A percentile compares a stretch with the other conserved stretches of the same genome.
Evolutionary conservation across 2,113 vertebrate genomes (phyloP).

Genomic region (Malaclemys terrapin): DNA sequence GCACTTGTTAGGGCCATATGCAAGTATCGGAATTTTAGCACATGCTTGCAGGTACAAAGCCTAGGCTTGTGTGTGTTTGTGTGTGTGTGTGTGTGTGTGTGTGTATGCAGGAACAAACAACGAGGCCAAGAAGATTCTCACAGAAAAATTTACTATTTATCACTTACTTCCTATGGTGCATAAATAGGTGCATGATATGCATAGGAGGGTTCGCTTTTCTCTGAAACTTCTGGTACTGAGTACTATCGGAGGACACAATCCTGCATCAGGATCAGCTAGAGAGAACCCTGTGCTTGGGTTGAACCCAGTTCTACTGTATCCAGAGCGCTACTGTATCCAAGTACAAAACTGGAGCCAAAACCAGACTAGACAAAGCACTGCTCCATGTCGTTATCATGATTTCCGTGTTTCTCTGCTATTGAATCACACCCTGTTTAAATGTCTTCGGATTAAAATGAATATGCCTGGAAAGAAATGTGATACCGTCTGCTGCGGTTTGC

Average conservation of each 20-base stretch:
- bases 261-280: not conserved
- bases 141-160: not conserved
- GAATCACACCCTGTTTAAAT: slow-evolving; percentile 24
- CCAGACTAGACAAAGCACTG: not conserved
- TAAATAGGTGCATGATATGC: not conserved
- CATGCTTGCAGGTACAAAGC: not conserved
- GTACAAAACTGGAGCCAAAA: not conserved
- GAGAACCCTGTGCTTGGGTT: not conserved
- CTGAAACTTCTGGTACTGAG: not conserved
- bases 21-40: not conserved
- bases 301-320: not conserved
- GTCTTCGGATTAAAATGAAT: slow-evolving; percentile 40
- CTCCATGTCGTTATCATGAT: not conserved
- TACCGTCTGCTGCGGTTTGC: not conserved
- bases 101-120: not conserved
- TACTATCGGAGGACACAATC: not conserved
- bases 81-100: not conserved
- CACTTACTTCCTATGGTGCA: not conserved
- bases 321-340: slow-evolving; percentile 15
- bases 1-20: not conserved
- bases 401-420: not conserved
- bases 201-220: not conserved
- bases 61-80: not conserved
- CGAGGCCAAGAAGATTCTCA: not conserved
- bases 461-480: not conserved